Base-by-base conservation (phyloP, 2,113 vertebrate genomes). In the Chaetodon trifascialis region DNA sequence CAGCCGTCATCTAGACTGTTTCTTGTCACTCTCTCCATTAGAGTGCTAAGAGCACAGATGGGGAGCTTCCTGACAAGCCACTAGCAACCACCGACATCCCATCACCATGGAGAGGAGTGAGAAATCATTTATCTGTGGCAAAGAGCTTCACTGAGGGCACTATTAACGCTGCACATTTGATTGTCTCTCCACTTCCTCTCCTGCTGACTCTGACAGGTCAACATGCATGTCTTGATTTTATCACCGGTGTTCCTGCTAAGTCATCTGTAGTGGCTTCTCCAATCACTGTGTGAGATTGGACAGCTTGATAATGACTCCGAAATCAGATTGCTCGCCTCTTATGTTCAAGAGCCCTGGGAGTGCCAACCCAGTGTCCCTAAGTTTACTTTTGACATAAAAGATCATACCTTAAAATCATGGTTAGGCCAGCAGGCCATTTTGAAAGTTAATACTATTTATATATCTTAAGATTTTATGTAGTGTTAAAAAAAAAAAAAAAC, bases 11-110 rank as follows among this genome's bases (percentile, higher is more conserved):
- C 58, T 19, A 17, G 36, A 62, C 77, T 7, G 8, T 40, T 42
- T 70, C 73, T 62, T 52, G 59, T 79, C 69, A 46, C 65, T 77
- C 80, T 82, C 71, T 87, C 87, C 83, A 86, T 89, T 86, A 89
- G 70, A 75, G 74, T 16, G 68, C 73, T 65, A 73, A 85, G 73
- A 85, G 73, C 82, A 49, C 68, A 83, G 80, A 80, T 78, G 77
- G 79, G 60, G 71, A 80, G 67, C 72, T 64, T 75, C 64, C 63
- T 59, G 38, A 69, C 42, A 12, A 69, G 60, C 30, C 58, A 85
- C 62, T 2, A 16, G 59, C 52, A 60, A 59, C 79, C 17, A 16
- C 14, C 4, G 54, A 52, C 46, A 49, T 58, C 73, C 46, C 55
- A 68, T 82, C 76, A 77, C 71, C 44, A 38, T 6, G 15, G 87